Base-by-base conservation (phyloP, 2,113 vertebrate genomes). In the Tretioscincus oriximinensis region DNA sequence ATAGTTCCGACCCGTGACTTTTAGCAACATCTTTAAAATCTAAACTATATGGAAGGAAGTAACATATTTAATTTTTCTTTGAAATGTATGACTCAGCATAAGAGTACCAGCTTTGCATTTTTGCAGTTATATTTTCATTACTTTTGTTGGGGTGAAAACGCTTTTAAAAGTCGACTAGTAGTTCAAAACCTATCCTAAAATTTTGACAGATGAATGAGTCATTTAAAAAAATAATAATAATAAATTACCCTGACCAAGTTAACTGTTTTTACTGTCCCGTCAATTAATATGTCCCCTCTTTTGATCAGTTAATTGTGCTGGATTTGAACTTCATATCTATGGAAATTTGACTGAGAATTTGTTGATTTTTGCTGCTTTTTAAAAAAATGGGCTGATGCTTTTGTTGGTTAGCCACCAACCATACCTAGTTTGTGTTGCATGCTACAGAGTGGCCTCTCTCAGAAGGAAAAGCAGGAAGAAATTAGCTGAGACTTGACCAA, bases 401-500 rank as follows among this genome's bases (percentile, higher is more conserved):
- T 29, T 49, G 9, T 54, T 11, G 9, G 4, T 7, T 9, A 66
- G 5, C 26, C 31, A 61, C 26, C 3, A 77, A 65, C 28, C 0
- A 0, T 22, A 76, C 66, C n/a, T 49, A 24, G 76, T 0, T 81
- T 0, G 29, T 76, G 72, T 58, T 66, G 12, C 1, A 54, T 24
- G 31, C 20, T 22, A 71, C 49, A 74, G 78, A 26, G 18, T 1
- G 1, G 63, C 28, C 47, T 64, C 67, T 82, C 76, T 69, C 65
- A 63, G 31, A 11, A 45, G 45, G 47, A 21, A 0, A 0, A 73
- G 45, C 73, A 61, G 28, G 80, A 51, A 81, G 28, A 85, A 81
- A 84, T n/a, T 86, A 78, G 67, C 83, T 80, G 20, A 45, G 41
- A 2, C 67, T 71, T 31, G 4, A 81, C 45, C 41, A 70, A 4